phyloP scores from a whole-genome alignment of 2,888 invertebrate genomes.

The Cerastis leucographa region DNA sequence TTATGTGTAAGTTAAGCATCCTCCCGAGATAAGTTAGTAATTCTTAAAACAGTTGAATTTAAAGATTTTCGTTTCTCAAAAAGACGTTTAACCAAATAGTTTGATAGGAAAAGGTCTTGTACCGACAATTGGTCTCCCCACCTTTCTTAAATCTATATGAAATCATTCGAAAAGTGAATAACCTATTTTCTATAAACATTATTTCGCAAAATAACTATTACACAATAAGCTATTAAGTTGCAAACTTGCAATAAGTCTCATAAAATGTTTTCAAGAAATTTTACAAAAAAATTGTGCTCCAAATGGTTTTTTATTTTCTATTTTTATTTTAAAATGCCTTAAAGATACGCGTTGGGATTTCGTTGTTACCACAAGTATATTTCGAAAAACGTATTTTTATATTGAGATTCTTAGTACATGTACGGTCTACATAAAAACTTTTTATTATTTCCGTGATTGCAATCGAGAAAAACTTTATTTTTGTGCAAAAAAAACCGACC shows the following conservation, averaged over 20 bases:
- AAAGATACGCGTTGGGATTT: slow-evolving; percentile 70
- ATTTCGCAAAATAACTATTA: slow-evolving; percentile 49
- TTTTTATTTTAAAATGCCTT: slow-evolving; percentile 56
- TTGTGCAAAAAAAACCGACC: neutral
- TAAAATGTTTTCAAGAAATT: slow-evolving; percentile 37
- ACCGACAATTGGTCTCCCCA: slow-evolving; percentile 40
- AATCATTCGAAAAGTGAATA: slow-evolving; percentile 59
- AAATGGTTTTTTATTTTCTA: slow-evolving; percentile 44
- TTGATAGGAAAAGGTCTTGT: neutral
- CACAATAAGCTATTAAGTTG: slow-evolving; percentile 56
- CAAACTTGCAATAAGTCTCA: slow-evolving; percentile 56
- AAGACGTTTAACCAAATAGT: slow-evolving; percentile 6
- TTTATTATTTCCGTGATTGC: slow-evolving; percentile 31
- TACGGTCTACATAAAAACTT: slow-evolving; percentile 26
- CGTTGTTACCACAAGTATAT: slow-evolving; percentile 67
- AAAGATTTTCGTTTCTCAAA: neutral
- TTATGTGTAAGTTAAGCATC: slow-evolving; percentile 16
- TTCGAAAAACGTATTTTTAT: slow-evolving; percentile 51
- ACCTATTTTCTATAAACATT: slow-evolving; percentile 47
- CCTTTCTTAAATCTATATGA: slow-evolving; percentile 60
- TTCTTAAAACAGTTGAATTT: slow-evolving; percentile 2
- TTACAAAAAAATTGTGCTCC: slow-evolving; percentile 52
- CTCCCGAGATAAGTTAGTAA: slow-evolving; percentile 15
- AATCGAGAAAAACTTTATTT: slow-evolving; percentile 37
- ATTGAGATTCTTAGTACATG: slow-evolving; percentile 65